These are phyloP conservation scores for Myiothlypis coronata DNA, from an alignment of 2,797 vertebrate species.

Conservation along the genomic window DNA sequence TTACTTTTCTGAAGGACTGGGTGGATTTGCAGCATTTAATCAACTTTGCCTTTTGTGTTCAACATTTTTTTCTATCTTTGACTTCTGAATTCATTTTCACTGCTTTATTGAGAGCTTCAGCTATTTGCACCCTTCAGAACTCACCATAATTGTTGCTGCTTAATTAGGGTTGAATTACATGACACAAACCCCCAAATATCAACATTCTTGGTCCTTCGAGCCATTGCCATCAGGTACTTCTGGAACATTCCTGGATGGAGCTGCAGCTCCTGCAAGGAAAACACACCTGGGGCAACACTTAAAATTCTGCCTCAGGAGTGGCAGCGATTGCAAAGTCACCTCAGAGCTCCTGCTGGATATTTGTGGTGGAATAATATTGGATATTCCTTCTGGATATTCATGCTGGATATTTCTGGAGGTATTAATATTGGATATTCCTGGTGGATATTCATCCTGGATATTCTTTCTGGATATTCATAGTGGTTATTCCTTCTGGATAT, in stretches of 20 bases:
- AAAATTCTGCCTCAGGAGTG: background rate
- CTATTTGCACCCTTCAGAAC: background rate
- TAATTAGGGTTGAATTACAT: background rate
- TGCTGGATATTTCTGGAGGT: background rate
- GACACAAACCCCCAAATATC: background rate
- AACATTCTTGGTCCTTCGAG: background rate
- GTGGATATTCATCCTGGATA: background rate
- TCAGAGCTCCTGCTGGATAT: background rate
- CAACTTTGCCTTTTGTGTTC: background rate
- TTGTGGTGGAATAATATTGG: background rate
- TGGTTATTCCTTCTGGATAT: background rate
- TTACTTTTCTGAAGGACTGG: background rate
- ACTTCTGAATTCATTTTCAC: background rate
- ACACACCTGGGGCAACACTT: background rate
- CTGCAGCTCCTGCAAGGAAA: background rate
- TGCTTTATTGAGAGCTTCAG: background rate
- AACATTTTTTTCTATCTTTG: background rate
- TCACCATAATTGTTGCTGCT: accelerated
- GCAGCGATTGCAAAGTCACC: background rate
- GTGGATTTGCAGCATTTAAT: background rate
- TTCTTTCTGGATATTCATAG: accelerated
- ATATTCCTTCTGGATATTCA: accelerated
- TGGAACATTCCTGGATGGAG: background rate
- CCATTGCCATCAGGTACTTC: background rate
- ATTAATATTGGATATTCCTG: no score